phyloP scores from a whole-genome alignment of 2,888 invertebrate genomes.

The Cremastinae sp. region DNA sequence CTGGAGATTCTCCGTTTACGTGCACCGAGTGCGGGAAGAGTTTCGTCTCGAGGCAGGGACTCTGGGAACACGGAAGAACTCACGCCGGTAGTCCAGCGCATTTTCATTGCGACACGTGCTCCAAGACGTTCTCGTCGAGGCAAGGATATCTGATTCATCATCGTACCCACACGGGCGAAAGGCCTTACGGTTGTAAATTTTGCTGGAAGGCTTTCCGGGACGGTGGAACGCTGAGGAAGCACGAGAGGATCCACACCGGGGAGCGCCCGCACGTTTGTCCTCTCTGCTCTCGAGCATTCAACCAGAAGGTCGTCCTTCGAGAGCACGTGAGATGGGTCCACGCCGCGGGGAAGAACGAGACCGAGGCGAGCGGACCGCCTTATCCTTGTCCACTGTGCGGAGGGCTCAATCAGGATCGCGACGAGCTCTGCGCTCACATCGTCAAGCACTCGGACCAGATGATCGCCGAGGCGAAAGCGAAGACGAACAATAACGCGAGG shows the following conservation, averaged over 20 bases:
- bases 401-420: constrained; percentile 78
- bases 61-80: constrained; percentile 80
- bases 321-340: constrained; percentile 82
- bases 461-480: constrained; percentile 80
- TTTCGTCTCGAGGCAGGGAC: constrained; percentile 80
- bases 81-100: constrained; percentile 79
- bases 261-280: constrained; percentile 82
- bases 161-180: constrained; percentile 81
- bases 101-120: constrained; percentile 81
- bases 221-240: constrained; percentile 81
- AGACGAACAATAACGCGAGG: constrained; percentile 69
- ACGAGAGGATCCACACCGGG: constrained; percentile 82
- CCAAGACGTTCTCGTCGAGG: constrained; percentile 81
- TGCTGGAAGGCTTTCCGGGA: constrained; percentile 82
- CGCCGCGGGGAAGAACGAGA: constrained; percentile 79
- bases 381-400: constrained; percentile 81
- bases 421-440: constrained; percentile 81
- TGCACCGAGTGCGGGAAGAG: constrained; percentile 80
- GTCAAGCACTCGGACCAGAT: constrained; percentile 82
- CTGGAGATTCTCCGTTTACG: constrained; percentile 78
- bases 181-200: constrained; percentile 81
- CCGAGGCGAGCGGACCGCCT: constrained; percentile 75
- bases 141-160: constrained; percentile 82
- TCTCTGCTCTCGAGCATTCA: constrained; percentile 81
- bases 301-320: constrained; percentile 82